Percentiles rank a stretch among this genome's conserved stretches.
These are phyloP conservation scores for Hemichromis elongatus DNA, from an alignment of 2,113 vertebrate species.

Conservation along the genomic window DNA sequence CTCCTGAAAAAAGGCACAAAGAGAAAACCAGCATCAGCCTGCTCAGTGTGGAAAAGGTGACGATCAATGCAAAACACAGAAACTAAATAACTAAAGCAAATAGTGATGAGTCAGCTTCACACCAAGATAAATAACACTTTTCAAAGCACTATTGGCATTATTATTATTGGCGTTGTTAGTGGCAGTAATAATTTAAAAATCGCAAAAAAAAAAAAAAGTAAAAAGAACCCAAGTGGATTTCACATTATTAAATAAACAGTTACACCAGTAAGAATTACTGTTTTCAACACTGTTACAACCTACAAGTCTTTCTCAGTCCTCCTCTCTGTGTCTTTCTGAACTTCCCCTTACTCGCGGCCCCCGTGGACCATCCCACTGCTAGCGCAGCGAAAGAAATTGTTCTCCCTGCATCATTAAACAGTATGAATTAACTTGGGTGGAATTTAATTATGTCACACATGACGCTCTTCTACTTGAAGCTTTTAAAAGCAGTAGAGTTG, in stretches of 20 bases:
- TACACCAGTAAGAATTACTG: neutral
- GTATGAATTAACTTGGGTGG: slow-evolving; percentile 68
- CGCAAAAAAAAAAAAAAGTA: neutral
- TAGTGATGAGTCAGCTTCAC: neutral
- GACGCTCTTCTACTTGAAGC: slow-evolving; percentile 51
- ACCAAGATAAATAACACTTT: neutral
- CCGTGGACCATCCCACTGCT: slow-evolving; percentile 48
- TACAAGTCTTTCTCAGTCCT: slow-evolving; percentile 25
- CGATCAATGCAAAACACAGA: neutral
- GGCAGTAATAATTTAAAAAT: neutral
- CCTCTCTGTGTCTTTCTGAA: slow-evolving; percentile 36
- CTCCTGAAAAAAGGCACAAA: slow-evolving; percentile 47
- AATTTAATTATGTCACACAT: slow-evolving; percentile 73
- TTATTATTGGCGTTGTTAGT: neutral
- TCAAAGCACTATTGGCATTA: neutral
- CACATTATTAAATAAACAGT: neutral
- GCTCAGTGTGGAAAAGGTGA: slow-evolving; percentile 10
- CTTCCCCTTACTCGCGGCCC: slow-evolving; percentile 37
- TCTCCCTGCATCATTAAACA: slow-evolving; percentile 74
- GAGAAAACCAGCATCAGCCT: slow-evolving; percentile 7
- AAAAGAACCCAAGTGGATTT: neutral
- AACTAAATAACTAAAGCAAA: neutral
- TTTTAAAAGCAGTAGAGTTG: slow-evolving; percentile 61
- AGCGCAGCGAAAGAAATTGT: slow-evolving; percentile 61
- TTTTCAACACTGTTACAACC: slow-evolving; percentile 22